These are phyloP conservation scores for Chelmon rostratus DNA, from an alignment of 2,797 vertebrate species.

Conservation along the genomic window DNA sequence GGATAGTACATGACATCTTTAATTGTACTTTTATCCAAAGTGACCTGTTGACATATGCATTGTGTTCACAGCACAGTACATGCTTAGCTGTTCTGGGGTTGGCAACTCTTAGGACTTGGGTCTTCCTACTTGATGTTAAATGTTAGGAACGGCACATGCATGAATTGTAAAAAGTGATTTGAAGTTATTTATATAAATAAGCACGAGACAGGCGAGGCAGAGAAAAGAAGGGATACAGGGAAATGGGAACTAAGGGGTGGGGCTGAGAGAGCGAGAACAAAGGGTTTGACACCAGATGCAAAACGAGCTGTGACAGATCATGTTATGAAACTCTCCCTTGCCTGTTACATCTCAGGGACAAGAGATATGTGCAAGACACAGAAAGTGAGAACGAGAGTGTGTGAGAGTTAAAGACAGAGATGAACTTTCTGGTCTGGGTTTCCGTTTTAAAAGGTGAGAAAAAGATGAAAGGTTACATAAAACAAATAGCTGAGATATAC, in stretches of 20 bases:
- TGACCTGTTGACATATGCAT: not conserved
- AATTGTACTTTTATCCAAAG: not conserved
- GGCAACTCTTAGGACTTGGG: not conserved
- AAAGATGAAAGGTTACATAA: constrained; percentile 9
- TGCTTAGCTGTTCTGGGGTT: not conserved
- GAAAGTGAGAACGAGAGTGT: constrained; percentile 3
- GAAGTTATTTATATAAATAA: not conserved
- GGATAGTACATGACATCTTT: not conserved
- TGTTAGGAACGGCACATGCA: not conserved
- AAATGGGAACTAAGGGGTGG: constrained; percentile 34
- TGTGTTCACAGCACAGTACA: not conserved
- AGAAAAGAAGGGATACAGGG: constrained; percentile 20
- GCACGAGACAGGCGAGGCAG: constrained; percentile 6
- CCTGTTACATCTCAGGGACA: constrained; percentile 53
- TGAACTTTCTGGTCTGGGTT: constrained; percentile 37
- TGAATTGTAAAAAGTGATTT: not conserved
- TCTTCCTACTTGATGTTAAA: not conserved
- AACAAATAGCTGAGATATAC: not conserved
- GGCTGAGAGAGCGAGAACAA: constrained; percentile 55
- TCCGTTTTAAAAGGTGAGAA: not conserved
- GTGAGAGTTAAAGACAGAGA: constrained; percentile 36
- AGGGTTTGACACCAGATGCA: constrained; percentile 45
- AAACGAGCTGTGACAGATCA: constrained; percentile 50
- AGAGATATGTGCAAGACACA: constrained; percentile 5
- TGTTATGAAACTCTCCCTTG: constrained; percentile 51